These are phyloP conservation scores for Ectemnius cavifrons DNA, from an alignment of 2,888 invertebrate genomes.

Conservation along the genomic window DNA sequence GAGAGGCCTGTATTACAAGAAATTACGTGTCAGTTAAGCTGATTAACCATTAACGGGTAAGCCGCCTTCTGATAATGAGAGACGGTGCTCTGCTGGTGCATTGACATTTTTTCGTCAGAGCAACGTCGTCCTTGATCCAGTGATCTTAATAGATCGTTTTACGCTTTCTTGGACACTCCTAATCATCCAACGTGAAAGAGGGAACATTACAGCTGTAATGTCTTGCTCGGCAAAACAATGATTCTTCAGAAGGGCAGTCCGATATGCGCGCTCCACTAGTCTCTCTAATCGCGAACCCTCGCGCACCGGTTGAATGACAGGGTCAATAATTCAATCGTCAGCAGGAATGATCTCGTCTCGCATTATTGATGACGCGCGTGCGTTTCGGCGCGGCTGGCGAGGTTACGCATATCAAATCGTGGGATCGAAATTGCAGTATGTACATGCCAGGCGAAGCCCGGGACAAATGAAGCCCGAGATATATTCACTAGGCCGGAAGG, in stretches of 20 bases:
- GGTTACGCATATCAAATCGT: conserved; percentile 14
- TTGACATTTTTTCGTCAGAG: neutral
- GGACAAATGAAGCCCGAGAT: conserved; percentile 22
- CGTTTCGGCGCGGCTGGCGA: conserved; percentile 7
- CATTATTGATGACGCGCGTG: conserved; percentile 47
- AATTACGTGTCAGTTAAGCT: conserved; percentile 21
- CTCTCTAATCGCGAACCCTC: conserved; percentile 19
- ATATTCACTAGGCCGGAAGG: conserved; percentile 28
- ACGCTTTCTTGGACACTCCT: neutral
- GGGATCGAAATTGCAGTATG: conserved; percentile 21
- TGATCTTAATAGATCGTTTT: conserved; percentile 3
- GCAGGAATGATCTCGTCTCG: conserved; percentile 37
- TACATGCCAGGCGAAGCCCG: neutral
- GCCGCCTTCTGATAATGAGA: conserved; percentile 5
- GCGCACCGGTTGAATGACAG: conserved; percentile 49
- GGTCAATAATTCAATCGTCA: conserved; percentile 44
- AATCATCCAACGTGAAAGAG: neutral
- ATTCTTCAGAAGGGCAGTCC: neutral
- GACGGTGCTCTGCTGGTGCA: no score
- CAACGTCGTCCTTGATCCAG: conserved; percentile 9
- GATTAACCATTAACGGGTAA: conserved; percentile 9
- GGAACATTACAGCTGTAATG: no score
- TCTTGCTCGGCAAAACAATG: no score
- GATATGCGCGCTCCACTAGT: neutral
- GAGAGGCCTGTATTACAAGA: neutral